Percentiles rank a stretch among this genome's conserved stretches.
Evolutionary conservation across 2,797 vertebrate species (phyloP).

Genomic region (Corythornis leucogaster): DNA sequence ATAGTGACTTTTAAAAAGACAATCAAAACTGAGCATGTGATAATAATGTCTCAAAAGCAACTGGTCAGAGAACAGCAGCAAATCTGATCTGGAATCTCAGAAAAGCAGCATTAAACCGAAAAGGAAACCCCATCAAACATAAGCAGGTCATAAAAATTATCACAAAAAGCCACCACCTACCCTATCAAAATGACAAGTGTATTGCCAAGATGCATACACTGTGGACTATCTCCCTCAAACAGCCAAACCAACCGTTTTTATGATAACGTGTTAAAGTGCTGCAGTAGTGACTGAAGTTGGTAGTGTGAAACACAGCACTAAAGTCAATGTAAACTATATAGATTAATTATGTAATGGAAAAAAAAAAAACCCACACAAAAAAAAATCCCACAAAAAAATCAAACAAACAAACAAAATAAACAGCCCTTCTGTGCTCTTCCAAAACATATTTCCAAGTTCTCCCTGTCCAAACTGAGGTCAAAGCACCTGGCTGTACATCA

Average conservation of each 20-base stretch:
- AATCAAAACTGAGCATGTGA: not conserved
- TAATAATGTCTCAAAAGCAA: not conserved
- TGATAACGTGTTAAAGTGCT: not conserved
- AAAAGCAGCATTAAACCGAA: not conserved
- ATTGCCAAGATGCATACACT: not conserved
- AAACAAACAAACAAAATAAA: too few relatives aligned
- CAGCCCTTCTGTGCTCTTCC: not conserved
- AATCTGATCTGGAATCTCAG: not conserved
- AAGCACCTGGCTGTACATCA: not conserved
- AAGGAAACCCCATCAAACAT: not conserved
- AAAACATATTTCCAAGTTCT: not conserved
- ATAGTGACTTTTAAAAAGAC: not conserved
- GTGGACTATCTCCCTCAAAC: not conserved
- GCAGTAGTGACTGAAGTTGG: not conserved
- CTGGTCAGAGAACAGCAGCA: not conserved
- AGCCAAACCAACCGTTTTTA: not conserved
- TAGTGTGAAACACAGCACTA: not conserved
- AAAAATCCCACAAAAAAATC: too few relatives aligned
- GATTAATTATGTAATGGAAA: not conserved
- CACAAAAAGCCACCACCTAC: not conserved
- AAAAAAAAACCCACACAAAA: too few relatives aligned
- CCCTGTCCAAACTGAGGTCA: not conserved
- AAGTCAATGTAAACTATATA: not conserved
- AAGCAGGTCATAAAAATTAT: not conserved
- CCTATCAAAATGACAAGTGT: not conserved